phyloP scores from a whole-genome alignment of 2,797 vertebrate species.

The Chloroceryle amazona region DNA sequence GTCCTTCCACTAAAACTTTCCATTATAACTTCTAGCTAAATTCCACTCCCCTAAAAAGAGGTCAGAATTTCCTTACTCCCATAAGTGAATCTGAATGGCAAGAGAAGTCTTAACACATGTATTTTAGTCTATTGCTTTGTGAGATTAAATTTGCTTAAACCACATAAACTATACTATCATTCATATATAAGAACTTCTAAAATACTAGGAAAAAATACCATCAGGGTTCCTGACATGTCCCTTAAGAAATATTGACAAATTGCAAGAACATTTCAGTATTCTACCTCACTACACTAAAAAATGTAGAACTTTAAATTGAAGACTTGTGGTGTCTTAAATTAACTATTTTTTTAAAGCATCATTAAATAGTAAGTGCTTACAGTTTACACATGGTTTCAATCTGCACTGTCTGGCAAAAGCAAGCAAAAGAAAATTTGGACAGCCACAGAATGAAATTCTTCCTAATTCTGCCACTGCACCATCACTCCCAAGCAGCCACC shows the following conservation, averaged over 20 bases:
- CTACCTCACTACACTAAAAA: neutral
- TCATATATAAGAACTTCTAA: neutral
- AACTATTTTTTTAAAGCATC: neutral
- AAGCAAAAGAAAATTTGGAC: neutral
- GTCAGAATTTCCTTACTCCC: neutral
- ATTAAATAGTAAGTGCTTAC: neutral
- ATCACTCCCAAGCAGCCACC: rapidly evolving
- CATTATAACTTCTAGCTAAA: neutral
- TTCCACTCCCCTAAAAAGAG: neutral
- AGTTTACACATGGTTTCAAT: neutral
- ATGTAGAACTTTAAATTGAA: neutral
- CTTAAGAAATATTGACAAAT: neutral
- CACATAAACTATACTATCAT: neutral
- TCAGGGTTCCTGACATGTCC: neutral
- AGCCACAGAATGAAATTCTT: neutral
- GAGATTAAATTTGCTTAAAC: neutral
- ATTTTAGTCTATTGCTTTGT: neutral
- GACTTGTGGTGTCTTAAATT: neutral
- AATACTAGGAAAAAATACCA: neutral
- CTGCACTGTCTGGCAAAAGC: neutral
- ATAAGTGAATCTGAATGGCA: neutral
- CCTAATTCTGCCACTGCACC: neutral
- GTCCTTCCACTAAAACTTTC: neutral
- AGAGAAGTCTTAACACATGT: neutral
- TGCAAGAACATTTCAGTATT: neutral